phyloP scores from a whole-genome alignment of 2,797 vertebrate species.

The Melanotaenia nigrans region DNA sequence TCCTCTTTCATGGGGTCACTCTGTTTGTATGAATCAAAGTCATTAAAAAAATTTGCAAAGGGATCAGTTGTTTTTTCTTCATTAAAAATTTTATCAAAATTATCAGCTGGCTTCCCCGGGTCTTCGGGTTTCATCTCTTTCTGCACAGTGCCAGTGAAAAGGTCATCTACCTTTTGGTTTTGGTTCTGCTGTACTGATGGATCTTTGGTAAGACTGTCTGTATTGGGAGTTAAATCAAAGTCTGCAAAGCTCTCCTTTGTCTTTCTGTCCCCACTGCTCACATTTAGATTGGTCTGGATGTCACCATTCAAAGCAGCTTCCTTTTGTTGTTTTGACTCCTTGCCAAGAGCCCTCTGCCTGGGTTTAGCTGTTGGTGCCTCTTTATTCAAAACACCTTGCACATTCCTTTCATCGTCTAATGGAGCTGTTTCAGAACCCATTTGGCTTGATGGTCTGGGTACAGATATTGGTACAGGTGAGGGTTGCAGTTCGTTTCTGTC shows the following conservation, averaged over 20 bases:
- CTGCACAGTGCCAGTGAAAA: slow-evolving; percentile 45
- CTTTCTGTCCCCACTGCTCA: slow-evolving; percentile 31
- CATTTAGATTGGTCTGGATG: slow-evolving; percentile 19
- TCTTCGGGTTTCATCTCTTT: slow-evolving; percentile 52
- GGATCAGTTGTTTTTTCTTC: slow-evolving; percentile 48
- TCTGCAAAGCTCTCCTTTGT: slow-evolving; percentile 36
- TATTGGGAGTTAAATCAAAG: slow-evolving; percentile 69
- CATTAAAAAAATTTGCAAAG: slow-evolving; percentile 50
- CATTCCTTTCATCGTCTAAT: slow-evolving; percentile 33
- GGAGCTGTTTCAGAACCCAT: slow-evolving; percentile 17
- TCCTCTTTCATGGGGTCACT: slow-evolving; percentile 20
- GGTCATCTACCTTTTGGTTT: slow-evolving; percentile 28
- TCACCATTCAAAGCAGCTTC: slow-evolving; percentile 29
- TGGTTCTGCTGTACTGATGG: slow-evolving; percentile 57
- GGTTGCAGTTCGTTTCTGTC: slow-evolving; percentile 44
- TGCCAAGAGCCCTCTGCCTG: slow-evolving; percentile 67
- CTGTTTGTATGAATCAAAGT: slow-evolving; percentile 21
- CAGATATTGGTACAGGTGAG: slow-evolving; percentile 18
- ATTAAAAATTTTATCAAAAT: slow-evolving; percentile 67
- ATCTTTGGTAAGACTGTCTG: slow-evolving; percentile 59
- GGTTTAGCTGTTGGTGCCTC: slow-evolving; percentile 74
- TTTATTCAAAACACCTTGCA: slow-evolving; percentile 20
- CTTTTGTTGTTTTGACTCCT: slow-evolving; percentile 45
- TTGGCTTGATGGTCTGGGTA: slow-evolving; percentile 47
- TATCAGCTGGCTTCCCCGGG: slow-evolving; percentile 44